A percentile compares a stretch with the other conserved stretches of the same genome.
phyloP scores from a whole-genome alignment of 2,888 invertebrate genomes.

The Zaprionus obscuricornis region DNA sequence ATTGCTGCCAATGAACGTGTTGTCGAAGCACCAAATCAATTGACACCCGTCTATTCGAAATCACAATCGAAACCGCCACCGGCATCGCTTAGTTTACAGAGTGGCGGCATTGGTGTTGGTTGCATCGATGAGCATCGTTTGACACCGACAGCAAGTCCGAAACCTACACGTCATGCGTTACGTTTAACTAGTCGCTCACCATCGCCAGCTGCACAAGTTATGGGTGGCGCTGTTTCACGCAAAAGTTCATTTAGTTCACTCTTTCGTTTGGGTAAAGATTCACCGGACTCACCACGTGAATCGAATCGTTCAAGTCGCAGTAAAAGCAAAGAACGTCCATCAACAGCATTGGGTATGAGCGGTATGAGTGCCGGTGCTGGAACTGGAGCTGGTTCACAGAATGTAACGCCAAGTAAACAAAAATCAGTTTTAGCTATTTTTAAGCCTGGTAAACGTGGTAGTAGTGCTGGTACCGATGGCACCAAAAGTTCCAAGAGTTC shows the following conservation, averaged over 20 bases:
- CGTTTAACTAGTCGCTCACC: constrained; percentile 85
- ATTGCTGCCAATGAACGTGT: constrained; percentile 83
- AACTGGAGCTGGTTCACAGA: constrained; percentile 79
- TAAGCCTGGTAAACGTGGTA: constrained; percentile 85
- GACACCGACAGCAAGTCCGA: constrained; percentile 84
- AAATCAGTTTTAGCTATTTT: constrained; percentile 89
- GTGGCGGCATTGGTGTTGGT: constrained; percentile 53
- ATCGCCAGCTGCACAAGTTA: constrained; percentile 87
- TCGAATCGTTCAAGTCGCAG: constrained; percentile 85
- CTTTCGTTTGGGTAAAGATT: constrained; percentile 86
- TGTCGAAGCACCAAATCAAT: constrained; percentile 76
- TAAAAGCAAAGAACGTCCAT: constrained; percentile 87
- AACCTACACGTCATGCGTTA: constrained; percentile 80
- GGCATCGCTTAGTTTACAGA: constrained; percentile 85
- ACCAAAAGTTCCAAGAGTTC: constrained; percentile 84
- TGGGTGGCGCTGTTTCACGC: constrained; percentile 85
- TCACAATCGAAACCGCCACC: constrained; percentile 84
- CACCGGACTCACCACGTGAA: constrained; percentile 83
- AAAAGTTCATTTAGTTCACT: constrained; percentile 92
- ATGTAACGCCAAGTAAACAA: constrained; percentile 86
- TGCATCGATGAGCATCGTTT: constrained; percentile 82
- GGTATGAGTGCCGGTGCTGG: neutral
- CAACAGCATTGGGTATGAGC: constrained; percentile 51
- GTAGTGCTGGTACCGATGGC: constrained; percentile 71
- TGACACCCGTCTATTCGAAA: constrained; percentile 70